Evolutionary conservation across 2,797 vertebrate genomes (phyloP).

Genomic region (Oryzias dopingdopingensis): DNA sequence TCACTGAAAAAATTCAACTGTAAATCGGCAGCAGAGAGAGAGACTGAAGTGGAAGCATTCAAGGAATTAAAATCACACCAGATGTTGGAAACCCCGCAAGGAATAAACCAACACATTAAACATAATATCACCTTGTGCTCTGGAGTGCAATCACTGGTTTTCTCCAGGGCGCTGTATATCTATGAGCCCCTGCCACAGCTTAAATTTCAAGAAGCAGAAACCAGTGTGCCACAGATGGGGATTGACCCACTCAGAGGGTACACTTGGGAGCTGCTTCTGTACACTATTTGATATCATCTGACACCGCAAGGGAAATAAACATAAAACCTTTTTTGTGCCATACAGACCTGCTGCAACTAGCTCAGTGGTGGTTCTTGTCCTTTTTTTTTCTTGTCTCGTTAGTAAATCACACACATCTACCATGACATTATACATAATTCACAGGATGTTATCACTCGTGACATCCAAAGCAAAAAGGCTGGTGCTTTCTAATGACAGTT

Average conservation of each 20-base stretch:
- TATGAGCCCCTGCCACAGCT: slow-evolving; percentile 67
- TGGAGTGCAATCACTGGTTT: slow-evolving; percentile 66
- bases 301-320: slow-evolving; percentile 21
- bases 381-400: slow-evolving; percentile 2
- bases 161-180: slow-evolving; percentile 70
- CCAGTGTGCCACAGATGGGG: slow-evolving; percentile 47
- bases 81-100: slow-evolving; percentile 70
- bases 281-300: neutral
- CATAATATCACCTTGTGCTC: slow-evolving; percentile 73
- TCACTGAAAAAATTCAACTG: slow-evolving; percentile 9
- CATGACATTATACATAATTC: neutral
- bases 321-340: slow-evolving; percentile 21
- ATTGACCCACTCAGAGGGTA: slow-evolving; percentile 50
- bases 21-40: slow-evolving; percentile 33
- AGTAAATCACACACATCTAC: slow-evolving; percentile 22
- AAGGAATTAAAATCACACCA: slow-evolving; percentile 59
- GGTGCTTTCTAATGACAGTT: slow-evolving; percentile 10
- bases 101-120: slow-evolving; percentile 74
- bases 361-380: neutral
- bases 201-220: slow-evolving; percentile 68
- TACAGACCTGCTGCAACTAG: slow-evolving; percentile 9
- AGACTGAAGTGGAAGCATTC: slow-evolving; percentile 32
- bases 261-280: slow-evolving; percentile 47
- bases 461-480: neutral
- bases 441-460: no score